Percentiles rank a stretch among this genome's conserved stretches.
These are phyloP conservation scores for Osmerus eperlanus DNA, from an alignment of 2,113 vertebrate species.

Conservation along the genomic window DNA sequence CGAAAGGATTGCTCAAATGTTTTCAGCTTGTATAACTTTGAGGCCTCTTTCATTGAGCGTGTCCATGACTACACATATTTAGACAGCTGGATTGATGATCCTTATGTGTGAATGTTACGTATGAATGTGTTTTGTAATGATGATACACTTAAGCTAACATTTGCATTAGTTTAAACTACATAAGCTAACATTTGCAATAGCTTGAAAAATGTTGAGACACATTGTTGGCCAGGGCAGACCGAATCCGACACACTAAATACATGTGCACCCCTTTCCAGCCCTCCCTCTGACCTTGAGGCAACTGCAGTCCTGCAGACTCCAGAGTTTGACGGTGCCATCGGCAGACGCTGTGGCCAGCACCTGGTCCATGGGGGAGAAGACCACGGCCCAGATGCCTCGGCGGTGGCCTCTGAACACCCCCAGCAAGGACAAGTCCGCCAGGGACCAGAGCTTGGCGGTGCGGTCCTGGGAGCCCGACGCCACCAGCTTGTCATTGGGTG, in stretches of 20 bases:
- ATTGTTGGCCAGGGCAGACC: not conserved
- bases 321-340: conserved; percentile 87
- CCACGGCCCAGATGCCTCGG: conserved; percentile 89
- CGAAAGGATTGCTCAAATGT: no score
- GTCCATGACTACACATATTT: no score
- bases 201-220: not conserved
- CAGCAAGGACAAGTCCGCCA: conserved; percentile 72
- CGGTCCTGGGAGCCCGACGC: conserved; percentile 93
- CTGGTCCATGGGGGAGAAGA: conserved; percentile 93
- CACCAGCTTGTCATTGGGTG: conserved; percentile 92
- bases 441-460: conserved; percentile 89
- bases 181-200: not conserved
- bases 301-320: conserved; percentile 89
- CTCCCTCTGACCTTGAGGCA: conserved; percentile 85
- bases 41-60: no score
- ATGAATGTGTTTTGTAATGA: no score
- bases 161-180: no score
- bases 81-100: no score
- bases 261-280: not conserved
- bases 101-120: no score
- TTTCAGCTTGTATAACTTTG: no score
- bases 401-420: conserved; percentile 87
- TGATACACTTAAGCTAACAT: no score
- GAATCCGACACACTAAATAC: not conserved
- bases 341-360: conserved; percentile 88